Evolutionary conservation across 2,797 vertebrate species (phyloP).

Genomic region (Ceryle rudis): DNA sequence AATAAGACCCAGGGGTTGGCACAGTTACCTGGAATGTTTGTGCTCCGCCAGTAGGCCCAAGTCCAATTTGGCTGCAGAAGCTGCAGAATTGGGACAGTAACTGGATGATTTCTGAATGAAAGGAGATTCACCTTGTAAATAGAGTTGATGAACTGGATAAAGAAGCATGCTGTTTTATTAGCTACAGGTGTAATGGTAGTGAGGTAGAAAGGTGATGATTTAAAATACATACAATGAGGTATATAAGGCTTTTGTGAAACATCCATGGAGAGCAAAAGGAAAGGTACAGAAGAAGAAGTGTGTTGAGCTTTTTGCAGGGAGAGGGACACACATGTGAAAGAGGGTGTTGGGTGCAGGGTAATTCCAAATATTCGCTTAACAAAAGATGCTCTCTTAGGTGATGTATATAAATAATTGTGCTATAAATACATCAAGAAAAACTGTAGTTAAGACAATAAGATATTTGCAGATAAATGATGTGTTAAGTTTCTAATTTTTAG

Average conservation of each 20-base stretch:
- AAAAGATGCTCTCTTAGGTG: not conserved
- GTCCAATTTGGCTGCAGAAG: slow-evolving; percentile 37
- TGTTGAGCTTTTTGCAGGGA: not conserved
- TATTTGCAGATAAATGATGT: not conserved
- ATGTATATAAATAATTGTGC: not conserved
- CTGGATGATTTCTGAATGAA: not conserved
- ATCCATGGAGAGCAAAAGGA: not conserved
- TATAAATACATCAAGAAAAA: not conserved
- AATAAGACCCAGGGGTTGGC: not conserved
- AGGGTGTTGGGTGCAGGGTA: not conserved
- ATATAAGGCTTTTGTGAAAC: not conserved
- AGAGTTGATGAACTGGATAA: not conserved
- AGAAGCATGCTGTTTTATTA: not conserved
- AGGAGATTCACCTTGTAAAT: not conserved
- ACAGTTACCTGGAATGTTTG: not conserved
- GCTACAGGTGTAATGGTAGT: not conserved
- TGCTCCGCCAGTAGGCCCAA: slow-evolving; percentile 19
- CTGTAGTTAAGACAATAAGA: not conserved
- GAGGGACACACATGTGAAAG: accelerated
- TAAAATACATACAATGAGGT: not conserved
- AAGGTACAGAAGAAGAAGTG: not conserved
- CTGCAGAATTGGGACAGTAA: slow-evolving; percentile 47
- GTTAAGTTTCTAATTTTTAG: not conserved
- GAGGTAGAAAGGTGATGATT: not conserved
- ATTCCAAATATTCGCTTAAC: not conserved